Base-by-base conservation (phyloP, 2,797 vertebrate genomes). In the Schizopygopsis malacanthus region DNA sequence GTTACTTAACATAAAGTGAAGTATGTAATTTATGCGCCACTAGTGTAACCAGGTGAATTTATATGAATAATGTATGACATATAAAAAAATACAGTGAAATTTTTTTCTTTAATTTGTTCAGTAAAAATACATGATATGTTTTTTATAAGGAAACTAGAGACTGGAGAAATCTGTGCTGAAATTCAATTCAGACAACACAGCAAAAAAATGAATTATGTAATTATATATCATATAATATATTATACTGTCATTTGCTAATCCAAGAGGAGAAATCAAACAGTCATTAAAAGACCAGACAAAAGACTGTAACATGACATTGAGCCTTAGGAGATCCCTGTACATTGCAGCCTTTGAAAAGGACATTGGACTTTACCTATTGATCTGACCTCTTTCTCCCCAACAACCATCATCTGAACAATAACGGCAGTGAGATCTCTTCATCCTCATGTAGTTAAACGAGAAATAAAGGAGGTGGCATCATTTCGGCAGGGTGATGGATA, bases 281-380 rank as follows among this genome's bases (percentile, higher is more conserved):
- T 59, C 25, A 80, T 45, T 80, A 70, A 54, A 83, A 78, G 56
- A 70, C 20, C 47, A 73, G 81, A 72, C 25, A 76, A 79, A 61
- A 25, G 63, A 81, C 78, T 77, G 65, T 20, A 70, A 41, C 71
- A 52, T 63, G 63, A 52, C 69, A 28, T 82, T 22, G 39, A 37
- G 78, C 59, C 79, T 56, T 63, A 47, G 69, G 85, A 79, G 61
- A 81, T 70, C 54, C 52, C 52, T 79, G 63, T 71, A 77, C 73
- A 61, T 77, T 71, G 73, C 75, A 79, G 61, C 20, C 13, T 4
- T 85, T 80, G 41, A 85, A 87, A 82, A 50, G n/a, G 20, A 86
- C 70, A 71, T 71, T 85, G 56, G 70, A 33, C 52, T 54, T 47
- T 54, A 76, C 70, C 43, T 67, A 85, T 89, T 81, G 85, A 87